These are phyloP conservation scores for Xiphophorus couchianus DNA, from an alignment of 2,113 vertebrate species.

Conservation along the genomic window DNA sequence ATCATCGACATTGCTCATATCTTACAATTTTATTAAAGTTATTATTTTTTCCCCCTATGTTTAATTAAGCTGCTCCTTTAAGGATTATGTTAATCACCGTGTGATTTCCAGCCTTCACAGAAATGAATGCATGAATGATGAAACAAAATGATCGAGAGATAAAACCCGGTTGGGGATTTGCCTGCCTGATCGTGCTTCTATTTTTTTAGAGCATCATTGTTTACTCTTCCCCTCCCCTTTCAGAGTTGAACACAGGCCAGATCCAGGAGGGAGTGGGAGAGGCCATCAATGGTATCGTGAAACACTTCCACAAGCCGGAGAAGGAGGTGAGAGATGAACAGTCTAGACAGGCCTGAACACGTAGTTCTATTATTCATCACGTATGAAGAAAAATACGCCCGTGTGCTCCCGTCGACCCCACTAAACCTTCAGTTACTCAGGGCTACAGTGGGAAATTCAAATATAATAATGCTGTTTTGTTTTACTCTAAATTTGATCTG, in stretches of 20 bases:
- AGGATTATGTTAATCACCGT: neutral
- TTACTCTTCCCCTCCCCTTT: conserved; percentile 33
- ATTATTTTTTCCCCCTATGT: neutral
- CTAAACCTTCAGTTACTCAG: conserved; percentile 6
- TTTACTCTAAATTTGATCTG: neutral
- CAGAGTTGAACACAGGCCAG: conserved; percentile 97
- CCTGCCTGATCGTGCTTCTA: neutral
- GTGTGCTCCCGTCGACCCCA: conserved; percentile 21
- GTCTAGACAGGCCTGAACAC: conserved; percentile 62
- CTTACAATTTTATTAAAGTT: neutral
- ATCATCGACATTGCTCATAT: neutral
- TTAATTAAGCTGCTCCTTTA: neutral
- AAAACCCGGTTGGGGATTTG: conserved; percentile 1
- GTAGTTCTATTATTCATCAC: conserved; percentile 73
- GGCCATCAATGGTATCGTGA: conserved; percentile 98
- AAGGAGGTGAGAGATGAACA: conserved; percentile 89
- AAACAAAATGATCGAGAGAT: conserved; percentile 13
- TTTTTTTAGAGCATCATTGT: conserved; percentile 21
- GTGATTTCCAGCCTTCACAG: neutral
- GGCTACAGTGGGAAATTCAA: too few relatives aligned
- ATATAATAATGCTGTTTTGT: too few relatives aligned
- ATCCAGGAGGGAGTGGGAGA: conserved; percentile 99
- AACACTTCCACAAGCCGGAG: conserved; percentile 99
- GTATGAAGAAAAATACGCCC: conserved; percentile 25
- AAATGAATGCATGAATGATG: neutral